Conservation (phyloP, 2,888 invertebrate genomes). For the Bursaphelenchus okinawaensis region DNA sequence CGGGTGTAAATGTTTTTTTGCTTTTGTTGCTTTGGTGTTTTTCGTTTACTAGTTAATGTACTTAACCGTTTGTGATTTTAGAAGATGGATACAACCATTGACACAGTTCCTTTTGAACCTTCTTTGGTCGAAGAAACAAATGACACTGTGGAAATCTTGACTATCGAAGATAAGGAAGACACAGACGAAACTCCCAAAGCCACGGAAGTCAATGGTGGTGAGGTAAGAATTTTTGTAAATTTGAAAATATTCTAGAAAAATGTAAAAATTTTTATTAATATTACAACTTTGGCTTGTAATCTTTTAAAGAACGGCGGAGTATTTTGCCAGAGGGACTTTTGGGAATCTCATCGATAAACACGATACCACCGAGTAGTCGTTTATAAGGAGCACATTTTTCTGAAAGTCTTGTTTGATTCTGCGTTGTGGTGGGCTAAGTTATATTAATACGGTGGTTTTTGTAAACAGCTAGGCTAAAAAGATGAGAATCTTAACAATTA, state of each 20-base stretch:
- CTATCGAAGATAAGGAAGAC: background rate
- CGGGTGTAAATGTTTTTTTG: too few relatives aligned
- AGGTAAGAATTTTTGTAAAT: background rate
- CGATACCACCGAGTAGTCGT: conserved; percentile 68
- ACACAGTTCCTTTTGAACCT: background rate
- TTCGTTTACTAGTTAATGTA: too few relatives aligned
- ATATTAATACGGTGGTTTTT: too few relatives aligned
- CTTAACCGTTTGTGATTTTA: too few relatives aligned
- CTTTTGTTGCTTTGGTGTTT: too few relatives aligned
- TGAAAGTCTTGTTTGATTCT: conserved; percentile 41
- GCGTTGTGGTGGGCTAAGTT: too few relatives aligned
- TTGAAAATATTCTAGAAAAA: background rate
- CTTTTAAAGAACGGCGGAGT: conserved; percentile 63
- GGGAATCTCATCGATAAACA: conserved; percentile 69
- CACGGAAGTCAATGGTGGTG: background rate
- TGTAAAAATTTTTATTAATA: background rate
- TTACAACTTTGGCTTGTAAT: conserved; percentile 19
- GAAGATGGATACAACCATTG: too few relatives aligned
- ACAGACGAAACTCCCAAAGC: background rate
- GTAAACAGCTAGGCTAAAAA: too few relatives aligned
- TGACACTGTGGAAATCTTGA: background rate
- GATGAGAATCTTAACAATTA: background rate
- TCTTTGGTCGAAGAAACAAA: background rate
- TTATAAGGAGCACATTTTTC: conserved; percentile 73
- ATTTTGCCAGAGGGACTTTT: conserved; percentile 75